Conservation (phyloP, 2,888 invertebrate genomes). For the Agrochola macilenta region DNA sequence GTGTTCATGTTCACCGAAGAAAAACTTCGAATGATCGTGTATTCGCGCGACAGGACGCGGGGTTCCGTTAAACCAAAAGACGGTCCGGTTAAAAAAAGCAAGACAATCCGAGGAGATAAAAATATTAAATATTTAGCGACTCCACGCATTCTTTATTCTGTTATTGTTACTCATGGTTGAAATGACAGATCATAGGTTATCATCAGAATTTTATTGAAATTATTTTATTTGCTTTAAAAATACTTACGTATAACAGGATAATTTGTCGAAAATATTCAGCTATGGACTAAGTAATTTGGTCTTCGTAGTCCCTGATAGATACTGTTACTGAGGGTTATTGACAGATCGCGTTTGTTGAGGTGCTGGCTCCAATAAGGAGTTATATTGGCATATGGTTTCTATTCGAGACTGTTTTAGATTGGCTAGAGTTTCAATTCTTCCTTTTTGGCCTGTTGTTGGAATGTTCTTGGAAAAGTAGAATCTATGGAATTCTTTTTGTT, state of each 20-base stretch:
- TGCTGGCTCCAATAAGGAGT: slow-evolving; percentile 34
- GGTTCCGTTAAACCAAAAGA: background rate
- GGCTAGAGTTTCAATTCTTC: background rate
- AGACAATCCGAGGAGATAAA: background rate
- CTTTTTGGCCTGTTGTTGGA: slow-evolving; percentile 13
- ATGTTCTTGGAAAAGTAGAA: slow-evolving; percentile 26
- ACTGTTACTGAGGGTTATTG: slow-evolving; percentile 36
- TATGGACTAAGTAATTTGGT: slow-evolving; percentile 13
- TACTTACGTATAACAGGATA: slow-evolving; percentile 19
- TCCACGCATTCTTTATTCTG: slow-evolving; percentile 54
- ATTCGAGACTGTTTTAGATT: slow-evolving; percentile 33
- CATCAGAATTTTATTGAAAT: slow-evolving; percentile 58
- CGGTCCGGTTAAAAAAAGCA: background rate
- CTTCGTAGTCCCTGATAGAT: slow-evolving; percentile 38
- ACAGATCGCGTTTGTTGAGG: slow-evolving; percentile 24
- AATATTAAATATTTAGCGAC: background rate
- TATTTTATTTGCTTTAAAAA: slow-evolving; percentile 35
- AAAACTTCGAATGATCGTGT: no score
- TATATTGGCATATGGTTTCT: slow-evolving; percentile 41
- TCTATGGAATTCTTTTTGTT: background rate
- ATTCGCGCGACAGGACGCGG: no score
- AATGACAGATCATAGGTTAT: slow-evolving; percentile 63
- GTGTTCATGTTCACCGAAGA: no score
- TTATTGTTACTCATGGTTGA: slow-evolving; percentile 53
- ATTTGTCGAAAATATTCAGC: slow-evolving; percentile 21